Conservation (phyloP, 35 echinoderm and acorn worm genomes). For the Anneissia japonica region DNA sequence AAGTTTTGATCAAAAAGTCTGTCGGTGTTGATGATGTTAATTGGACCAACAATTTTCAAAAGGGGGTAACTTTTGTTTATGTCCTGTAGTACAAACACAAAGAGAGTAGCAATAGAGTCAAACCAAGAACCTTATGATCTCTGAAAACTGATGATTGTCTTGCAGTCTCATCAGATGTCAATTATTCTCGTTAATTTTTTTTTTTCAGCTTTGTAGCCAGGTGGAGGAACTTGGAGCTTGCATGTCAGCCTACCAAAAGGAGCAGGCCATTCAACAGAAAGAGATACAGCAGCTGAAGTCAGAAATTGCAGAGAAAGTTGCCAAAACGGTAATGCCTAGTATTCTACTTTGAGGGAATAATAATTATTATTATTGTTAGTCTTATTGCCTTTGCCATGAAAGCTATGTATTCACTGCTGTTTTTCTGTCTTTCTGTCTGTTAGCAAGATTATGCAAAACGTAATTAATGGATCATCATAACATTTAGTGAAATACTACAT, state of each 20-base stretch:
- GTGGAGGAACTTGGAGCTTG: conserved; percentile 22
- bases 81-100: background rate
- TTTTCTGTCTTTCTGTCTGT: too few species aligned
- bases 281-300: conserved; percentile 46
- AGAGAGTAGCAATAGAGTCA: background rate
- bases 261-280: conserved; percentile 58
- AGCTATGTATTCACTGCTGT: too few species aligned
- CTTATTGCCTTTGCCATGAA: too few species aligned
- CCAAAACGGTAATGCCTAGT: conserved; percentile 47
- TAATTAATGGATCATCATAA: too few species aligned
- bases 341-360: too few species aligned
- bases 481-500: too few species aligned
- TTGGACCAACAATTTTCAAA: background rate
- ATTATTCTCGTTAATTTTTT: background rate
- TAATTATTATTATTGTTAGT: too few species aligned
- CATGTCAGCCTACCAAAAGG: conserved; percentile 47
- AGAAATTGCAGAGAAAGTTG: conserved; percentile 63
- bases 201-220: conserved; percentile 28
- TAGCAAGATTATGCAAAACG: too few species aligned
- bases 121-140: background rate
- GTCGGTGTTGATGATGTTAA: too few species aligned
- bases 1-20: too few species aligned
- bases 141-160: background rate
- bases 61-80: background rate
- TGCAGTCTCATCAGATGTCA: background rate